These are phyloP conservation scores for Caenorhabditis uteleia DNA, from an alignment of 2,888 invertebrate genomes.

Conservation along the genomic window DNA sequence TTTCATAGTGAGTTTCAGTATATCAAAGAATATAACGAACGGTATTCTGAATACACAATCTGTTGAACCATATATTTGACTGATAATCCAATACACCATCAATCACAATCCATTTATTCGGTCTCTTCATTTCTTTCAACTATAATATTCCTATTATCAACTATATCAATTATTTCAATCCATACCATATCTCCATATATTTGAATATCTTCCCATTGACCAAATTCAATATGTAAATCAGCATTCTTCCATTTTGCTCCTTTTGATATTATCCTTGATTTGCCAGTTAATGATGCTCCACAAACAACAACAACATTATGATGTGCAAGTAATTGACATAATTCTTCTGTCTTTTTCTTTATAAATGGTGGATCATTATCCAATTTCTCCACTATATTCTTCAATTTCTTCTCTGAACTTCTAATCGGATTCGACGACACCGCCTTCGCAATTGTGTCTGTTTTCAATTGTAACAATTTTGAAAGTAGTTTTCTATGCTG, in stretches of 20 bases:
- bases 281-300: slow-evolving; percentile 21
- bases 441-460: slow-evolving; percentile 2
- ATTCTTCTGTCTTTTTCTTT: slow-evolving; percentile 11
- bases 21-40: not conserved
- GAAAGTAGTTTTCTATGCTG: slow-evolving; percentile 13
- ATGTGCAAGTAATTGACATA: slow-evolving; percentile 9
- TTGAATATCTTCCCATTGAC: slow-evolving; percentile 26
- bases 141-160: not conserved
- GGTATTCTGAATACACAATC: slow-evolving; percentile 13
- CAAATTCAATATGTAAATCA: slow-evolving; percentile 22
- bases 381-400: not conserved
- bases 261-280: slow-evolving; percentile 20
- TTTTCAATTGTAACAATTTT: slow-evolving; percentile 4
- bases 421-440: slow-evolving; percentile 13
- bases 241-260: slow-evolving; percentile 11
- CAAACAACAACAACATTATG: slow-evolving; percentile 28
- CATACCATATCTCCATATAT: slow-evolving; percentile 16
- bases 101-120: slow-evolving; percentile 29
- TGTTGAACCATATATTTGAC: slow-evolving; percentile 15
- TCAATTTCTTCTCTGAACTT: slow-evolving; percentile 7
- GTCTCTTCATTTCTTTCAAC: slow-evolving; percentile 14
- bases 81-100: slow-evolving; percentile 18
- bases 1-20: too few species aligned
- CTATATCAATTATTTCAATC: not conserved
- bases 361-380: slow-evolving; percentile 15